Base-by-base conservation (phyloP, 2,797 vertebrate species). In the Bradypodion pumilum region DNA sequence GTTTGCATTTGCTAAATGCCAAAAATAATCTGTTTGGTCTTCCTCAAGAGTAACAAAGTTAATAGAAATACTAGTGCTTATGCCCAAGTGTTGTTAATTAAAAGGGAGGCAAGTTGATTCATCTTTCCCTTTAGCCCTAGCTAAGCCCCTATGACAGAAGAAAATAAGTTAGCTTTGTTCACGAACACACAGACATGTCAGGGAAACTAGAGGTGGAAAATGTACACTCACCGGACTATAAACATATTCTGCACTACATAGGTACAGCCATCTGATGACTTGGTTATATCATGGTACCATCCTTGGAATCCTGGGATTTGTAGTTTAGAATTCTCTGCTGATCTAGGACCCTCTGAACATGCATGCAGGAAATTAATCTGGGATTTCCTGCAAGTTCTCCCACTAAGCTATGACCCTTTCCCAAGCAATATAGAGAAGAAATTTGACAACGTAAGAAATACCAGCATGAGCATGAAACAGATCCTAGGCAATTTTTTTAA, bases 401-500 rank as follows among this genome's bases (percentile, higher is more conserved):
- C 80, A 60, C 69, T 72, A 40, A 59, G 8, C 6, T 75, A 40
- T 5, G 49, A 19, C 23, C 23, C 6, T 27, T 81, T 19, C 37
- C 29, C 40, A 44, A 32, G 69, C 4, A 73, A 44, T 21, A 73
- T 4, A n/a, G 1, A 44, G 29, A 19, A 10, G 42, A 44, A 59
- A 77, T 32, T 15, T 60, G 21, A 25, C 10, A 37, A 29, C 16
- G 27, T 23, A 56, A 42, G 37, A 42, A 60, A 59, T 40, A n/a
- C n/a, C n/a, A n/a, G n/a, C n/a, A 81, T 27, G 13, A 37, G 73
- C 86, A n/a, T 29, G 83, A 32, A 74, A 56, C 0, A 78, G 70
- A 82, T 21, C 88, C 77, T 42, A 86, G 82, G 35, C 37, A 74
- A 63, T 23, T 83, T 9, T 74, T 81, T 44, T 78, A 49, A 7